Base-by-base conservation (phyloP, 2,797 vertebrate species). In the Rhinichthys osculus region DNA sequence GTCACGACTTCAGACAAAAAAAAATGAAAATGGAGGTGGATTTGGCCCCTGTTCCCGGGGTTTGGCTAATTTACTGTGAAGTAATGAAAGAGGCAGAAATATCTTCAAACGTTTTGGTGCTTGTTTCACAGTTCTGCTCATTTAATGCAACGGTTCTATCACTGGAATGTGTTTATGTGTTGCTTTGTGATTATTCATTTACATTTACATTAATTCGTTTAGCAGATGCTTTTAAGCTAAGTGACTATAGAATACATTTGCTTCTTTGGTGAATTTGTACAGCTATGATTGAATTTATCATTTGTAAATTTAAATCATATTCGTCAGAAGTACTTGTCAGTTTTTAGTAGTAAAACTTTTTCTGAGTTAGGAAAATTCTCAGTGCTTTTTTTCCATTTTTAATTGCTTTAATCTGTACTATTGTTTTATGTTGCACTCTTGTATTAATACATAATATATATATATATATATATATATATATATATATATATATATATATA, bases 1-100 rank as follows among this genome's bases (percentile, higher is more conserved):
- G 44, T 81, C 74, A 89, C 79, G 47, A 78, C 64, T 84, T 70
- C 8, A 83, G 23, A 83, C 33, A 71, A n/a, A 73, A 57, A 78
- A 74, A 74, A 80, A 80, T 59, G 33, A 84, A 76, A 38, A 69
- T 79, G 52, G 52, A 79, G 86, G 84, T 67, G 85, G 85, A 73
- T 85, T 83, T 87, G 64, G 78, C 64, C 38, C 81, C 40, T 89
- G 70, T 80, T 73, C 5, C 42, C 35, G 35, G 64, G 59, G 69
- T 84, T 80, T 57, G 50, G 62, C 77, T 83, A 78, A 84, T 86
- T 84, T 81, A 64, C 73, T 62, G 78, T 85, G 86, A 81, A 81
- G 70, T 87, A 83, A 82, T 89, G 88, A 86, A 81, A 87, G 71
- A 82, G 42, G 78, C 52, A 84, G 78, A 82, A 84, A 84, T 86